Evolutionary conservation across 2,797 vertebrate species (phyloP).

Genomic region (Fistularia tabacaria): DNA sequence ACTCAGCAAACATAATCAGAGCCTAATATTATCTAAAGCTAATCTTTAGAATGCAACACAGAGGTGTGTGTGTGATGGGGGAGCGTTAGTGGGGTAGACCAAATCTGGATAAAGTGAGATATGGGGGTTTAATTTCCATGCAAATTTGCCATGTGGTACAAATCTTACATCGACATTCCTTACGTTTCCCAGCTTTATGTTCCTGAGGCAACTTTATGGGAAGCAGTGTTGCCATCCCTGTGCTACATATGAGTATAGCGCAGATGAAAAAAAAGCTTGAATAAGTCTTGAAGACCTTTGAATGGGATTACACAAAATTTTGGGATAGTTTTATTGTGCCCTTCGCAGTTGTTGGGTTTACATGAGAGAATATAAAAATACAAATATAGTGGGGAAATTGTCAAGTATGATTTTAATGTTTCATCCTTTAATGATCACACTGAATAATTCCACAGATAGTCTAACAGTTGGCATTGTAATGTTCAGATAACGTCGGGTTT

Average conservation of each 20-base stretch:
- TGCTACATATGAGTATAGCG: constrained; percentile 16
- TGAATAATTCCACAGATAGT: too few species aligned
- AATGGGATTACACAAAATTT: too few species aligned
- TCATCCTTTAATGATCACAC: too few species aligned
- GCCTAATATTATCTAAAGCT: constrained; percentile 19
- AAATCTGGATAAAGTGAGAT: constrained; percentile 17
- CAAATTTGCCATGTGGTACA: constrained; percentile 62
- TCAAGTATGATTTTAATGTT: too few species aligned
- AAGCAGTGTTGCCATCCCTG: constrained; percentile 13
- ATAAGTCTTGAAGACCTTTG: too few species aligned
- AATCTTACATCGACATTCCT: constrained; percentile 55
- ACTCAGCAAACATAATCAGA: constrained; percentile 48
- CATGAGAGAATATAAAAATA: too few species aligned
- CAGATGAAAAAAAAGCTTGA: not conserved
- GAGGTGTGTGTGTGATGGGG: not conserved
- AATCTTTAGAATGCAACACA: constrained; percentile 11
- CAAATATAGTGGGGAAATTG: too few species aligned
- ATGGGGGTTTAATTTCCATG: constrained; percentile 50
- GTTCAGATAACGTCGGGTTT: too few species aligned
- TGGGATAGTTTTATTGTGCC: too few species aligned
- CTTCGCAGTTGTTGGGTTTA: too few species aligned
- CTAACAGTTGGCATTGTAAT: too few species aligned
- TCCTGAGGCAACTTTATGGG: constrained; percentile 44
- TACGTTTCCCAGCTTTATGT: constrained; percentile 43
- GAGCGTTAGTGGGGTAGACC: not conserved